These are phyloP conservation scores for Cristatella mucedo DNA, from an alignment of 2,888 invertebrate species.

Conservation along the genomic window DNA sequence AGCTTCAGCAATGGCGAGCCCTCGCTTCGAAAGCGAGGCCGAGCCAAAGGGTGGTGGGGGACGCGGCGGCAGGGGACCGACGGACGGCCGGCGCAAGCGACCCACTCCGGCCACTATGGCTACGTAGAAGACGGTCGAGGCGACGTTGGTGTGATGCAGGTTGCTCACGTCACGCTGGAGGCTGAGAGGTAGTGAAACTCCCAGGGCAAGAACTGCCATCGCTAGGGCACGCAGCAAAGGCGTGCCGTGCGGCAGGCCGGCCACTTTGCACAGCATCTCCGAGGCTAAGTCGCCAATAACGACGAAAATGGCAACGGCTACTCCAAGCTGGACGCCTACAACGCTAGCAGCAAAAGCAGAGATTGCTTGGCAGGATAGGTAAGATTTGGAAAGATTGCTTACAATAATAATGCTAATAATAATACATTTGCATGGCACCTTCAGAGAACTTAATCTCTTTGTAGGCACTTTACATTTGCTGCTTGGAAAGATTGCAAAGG, in stretches of 20 bases:
- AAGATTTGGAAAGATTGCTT: too few species aligned
- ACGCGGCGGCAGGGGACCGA: too few species aligned
- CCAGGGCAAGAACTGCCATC: slow-evolving; percentile 36
- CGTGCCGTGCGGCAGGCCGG: slow-evolving; percentile 44
- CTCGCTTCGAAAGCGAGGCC: too few species aligned
- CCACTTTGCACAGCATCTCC: slow-evolving; percentile 64
- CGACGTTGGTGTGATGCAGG: slow-evolving; percentile 65
- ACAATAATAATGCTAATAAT: too few species aligned
- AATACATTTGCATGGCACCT: too few species aligned
- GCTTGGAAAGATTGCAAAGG: too few species aligned
- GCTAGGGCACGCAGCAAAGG: slow-evolving; percentile 22
- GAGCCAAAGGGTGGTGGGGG: too few species aligned
- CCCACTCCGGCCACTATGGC: slow-evolving; percentile 69
- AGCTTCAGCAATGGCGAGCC: too few species aligned
- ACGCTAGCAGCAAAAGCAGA: slow-evolving; percentile 48
- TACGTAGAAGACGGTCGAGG: slow-evolving; percentile 77
- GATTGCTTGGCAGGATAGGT: too few species aligned
- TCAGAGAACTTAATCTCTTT: too few species aligned
- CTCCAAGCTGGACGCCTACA: slow-evolving; percentile 80
- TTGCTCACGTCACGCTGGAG: slow-evolving; percentile 75
- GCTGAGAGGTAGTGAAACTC: slow-evolving; percentile 72
- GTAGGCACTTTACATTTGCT: too few species aligned
- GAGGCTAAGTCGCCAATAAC: slow-evolving; percentile 95
- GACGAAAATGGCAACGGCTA: slow-evolving; percentile 86
- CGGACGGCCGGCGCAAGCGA: too few species aligned